Percentiles rank a stretch among this genome's conserved stretches.
Conservation (phyloP, 2,888 invertebrate species). For the Abscondita cerata region DNA sequence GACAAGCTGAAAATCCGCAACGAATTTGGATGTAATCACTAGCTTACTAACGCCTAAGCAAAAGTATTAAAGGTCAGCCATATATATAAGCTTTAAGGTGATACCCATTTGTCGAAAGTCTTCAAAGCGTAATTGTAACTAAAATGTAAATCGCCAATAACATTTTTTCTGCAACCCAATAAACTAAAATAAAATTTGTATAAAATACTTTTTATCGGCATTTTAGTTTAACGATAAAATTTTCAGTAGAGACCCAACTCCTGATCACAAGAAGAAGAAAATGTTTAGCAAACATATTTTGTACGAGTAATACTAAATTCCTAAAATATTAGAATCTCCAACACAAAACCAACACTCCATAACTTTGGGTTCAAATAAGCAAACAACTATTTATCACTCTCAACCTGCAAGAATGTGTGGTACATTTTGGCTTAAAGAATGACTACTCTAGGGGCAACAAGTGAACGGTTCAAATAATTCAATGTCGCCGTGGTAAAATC, state of each 20-base stretch:
- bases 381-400: constrained; percentile 40
- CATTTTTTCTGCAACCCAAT: not conserved
- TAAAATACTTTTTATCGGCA: not conserved
- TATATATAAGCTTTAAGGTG: constrained; percentile 1
- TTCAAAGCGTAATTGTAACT: not conserved
- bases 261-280: constrained; percentile 25
- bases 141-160: not conserved
- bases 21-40: constrained; percentile 59
- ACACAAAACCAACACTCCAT: constrained; percentile 34
- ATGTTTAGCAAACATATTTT: constrained; percentile 29
- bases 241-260: constrained; percentile 15
- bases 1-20: constrained; percentile 60
- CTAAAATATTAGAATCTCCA: constrained; percentile 46
- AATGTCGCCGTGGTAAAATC: constrained; percentile 59
- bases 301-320: constrained; percentile 46
- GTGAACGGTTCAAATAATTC: constrained; percentile 54
- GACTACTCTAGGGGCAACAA: constrained; percentile 32
- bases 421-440: constrained; percentile 29
- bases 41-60: constrained; percentile 47
- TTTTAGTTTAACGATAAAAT: constrained; percentile 4
- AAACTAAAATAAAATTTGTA: not conserved
- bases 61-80: constrained; percentile 44
- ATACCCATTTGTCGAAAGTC: not conserved
- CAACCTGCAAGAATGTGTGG: constrained; percentile 37
- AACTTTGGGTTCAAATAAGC: constrained; percentile 41